phyloP scores from a whole-genome alignment of 2,888 invertebrate genomes.

The Apodemia hepburni region DNA sequence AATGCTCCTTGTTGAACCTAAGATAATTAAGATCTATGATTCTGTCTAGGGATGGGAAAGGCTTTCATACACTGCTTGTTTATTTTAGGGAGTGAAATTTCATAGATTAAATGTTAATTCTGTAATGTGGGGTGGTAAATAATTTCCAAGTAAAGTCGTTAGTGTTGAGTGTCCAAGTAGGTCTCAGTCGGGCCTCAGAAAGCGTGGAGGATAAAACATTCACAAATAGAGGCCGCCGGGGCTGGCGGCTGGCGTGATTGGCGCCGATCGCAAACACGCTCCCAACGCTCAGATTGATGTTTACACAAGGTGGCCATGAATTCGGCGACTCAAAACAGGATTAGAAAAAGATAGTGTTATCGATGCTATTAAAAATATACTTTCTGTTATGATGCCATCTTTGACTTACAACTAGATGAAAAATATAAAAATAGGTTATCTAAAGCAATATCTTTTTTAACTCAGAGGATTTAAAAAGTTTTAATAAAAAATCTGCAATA shows the following conservation, averaged over 20 bases:
- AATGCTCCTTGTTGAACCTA: too few relatives aligned
- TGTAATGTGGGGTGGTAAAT: background rate
- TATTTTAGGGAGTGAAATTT: too few relatives aligned
- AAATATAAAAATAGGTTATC: too few relatives aligned
- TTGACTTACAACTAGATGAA: constrained; percentile 22
- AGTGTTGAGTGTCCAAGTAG: background rate
- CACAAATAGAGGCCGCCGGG: constrained; percentile 54
- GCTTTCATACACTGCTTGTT: too few relatives aligned
- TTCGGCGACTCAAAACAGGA: background rate
- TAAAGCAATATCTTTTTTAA: too few relatives aligned
- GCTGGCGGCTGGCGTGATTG: constrained; percentile 40
- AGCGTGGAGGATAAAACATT: constrained; percentile 56
- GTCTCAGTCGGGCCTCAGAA: constrained; percentile 30
- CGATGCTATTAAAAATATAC: background rate
- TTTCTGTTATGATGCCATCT: background rate
- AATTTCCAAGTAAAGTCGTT: background rate
- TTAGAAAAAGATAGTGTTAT: constrained; percentile 7
- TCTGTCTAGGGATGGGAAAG: too few relatives aligned
- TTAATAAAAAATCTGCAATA: too few relatives aligned
- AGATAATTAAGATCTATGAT: too few relatives aligned
- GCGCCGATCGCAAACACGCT: constrained; percentile 47
- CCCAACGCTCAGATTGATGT: constrained; percentile 43
- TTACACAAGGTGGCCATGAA: constrained; percentile 9
- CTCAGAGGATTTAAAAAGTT: too few relatives aligned
- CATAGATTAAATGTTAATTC: too few relatives aligned